Evolutionary conservation across 2,797 vertebrate genomes (phyloP).

Genomic region (Typhlichthys eigenmanni): DNA sequence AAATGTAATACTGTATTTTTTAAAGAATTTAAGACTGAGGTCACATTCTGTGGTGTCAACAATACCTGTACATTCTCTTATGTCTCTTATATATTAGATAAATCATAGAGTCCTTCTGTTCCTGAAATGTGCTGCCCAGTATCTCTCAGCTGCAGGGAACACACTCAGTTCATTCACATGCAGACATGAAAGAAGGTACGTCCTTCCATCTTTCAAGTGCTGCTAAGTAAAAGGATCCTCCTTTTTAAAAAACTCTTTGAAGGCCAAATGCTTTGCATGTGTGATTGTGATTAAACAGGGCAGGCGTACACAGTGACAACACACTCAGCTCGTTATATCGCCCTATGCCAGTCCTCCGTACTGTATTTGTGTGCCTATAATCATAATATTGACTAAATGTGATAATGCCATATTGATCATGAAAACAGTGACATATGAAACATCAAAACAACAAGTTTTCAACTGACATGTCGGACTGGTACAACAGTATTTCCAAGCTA

Average conservation of each 20-base stretch:
- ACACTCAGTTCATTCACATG: conserved; percentile 22
- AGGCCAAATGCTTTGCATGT: conserved; percentile 33
- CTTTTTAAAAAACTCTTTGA: conserved; percentile 1
- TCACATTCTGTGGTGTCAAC: no score
- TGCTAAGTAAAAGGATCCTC: neutral
- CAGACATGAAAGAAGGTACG: neutral
- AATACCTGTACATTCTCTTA: no score
- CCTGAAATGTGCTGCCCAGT: neutral
- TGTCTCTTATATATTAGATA: no score
- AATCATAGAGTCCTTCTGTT: neutral
- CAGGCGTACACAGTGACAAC: neutral
- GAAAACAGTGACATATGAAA: no score
- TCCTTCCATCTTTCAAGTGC: conserved; percentile 8
- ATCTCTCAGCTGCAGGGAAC: neutral
- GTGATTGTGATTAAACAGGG: neutral
- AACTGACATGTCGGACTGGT: no score
- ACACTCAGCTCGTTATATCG: neutral
- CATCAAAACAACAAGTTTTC: no score
- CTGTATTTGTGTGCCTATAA: neutral
- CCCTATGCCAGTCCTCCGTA: neutral
- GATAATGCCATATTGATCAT: no score
- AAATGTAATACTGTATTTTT: no score
- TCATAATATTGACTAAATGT: no score
- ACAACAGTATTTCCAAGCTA: no score
- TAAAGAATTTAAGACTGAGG: no score